Evolutionary conservation across 2,797 vertebrate genomes (phyloP).

Genomic region (Platyrinchus mystaceus): DNA sequence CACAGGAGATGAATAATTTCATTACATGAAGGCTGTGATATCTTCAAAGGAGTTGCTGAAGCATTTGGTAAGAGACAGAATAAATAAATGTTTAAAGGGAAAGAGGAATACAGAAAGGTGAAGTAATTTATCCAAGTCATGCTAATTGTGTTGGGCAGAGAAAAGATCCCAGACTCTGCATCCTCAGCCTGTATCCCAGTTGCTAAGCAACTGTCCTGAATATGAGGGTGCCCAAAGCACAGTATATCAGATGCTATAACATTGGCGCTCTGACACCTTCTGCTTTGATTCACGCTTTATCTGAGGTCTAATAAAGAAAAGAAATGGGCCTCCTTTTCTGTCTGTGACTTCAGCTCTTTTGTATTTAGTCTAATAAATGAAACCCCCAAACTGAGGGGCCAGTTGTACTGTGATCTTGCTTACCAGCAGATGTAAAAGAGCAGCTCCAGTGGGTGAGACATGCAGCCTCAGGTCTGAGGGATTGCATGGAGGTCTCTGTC

Average conservation of each 20-base stretch:
- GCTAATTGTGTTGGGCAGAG: constrained; percentile 31
- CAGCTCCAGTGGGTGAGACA: rapidly evolving
- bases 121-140: constrained; percentile 49
- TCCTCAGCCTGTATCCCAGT: constrained; percentile 38
- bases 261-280: background rate
- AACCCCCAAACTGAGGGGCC: background rate
- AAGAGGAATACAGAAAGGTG: constrained; percentile 8
- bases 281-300: background rate
- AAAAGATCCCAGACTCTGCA: constrained; percentile 29
- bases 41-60: background rate
- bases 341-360: background rate
- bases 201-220: constrained; percentile 58
- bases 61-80: background rate
- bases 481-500: background rate
- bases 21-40: background rate
- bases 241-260: constrained; percentile 28
- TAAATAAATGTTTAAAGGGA: background rate
- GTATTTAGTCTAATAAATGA: background rate
- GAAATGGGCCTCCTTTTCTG: background rate
- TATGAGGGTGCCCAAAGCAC: constrained; percentile 31
- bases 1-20: background rate
- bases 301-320: constrained; percentile 6
- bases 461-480: background rate
- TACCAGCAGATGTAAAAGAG: background rate
- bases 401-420: background rate